These are phyloP conservation scores for Sciurus carolinensis DNA, from an alignment of 2,797 vertebrate species.

Conservation along the genomic window DNA sequence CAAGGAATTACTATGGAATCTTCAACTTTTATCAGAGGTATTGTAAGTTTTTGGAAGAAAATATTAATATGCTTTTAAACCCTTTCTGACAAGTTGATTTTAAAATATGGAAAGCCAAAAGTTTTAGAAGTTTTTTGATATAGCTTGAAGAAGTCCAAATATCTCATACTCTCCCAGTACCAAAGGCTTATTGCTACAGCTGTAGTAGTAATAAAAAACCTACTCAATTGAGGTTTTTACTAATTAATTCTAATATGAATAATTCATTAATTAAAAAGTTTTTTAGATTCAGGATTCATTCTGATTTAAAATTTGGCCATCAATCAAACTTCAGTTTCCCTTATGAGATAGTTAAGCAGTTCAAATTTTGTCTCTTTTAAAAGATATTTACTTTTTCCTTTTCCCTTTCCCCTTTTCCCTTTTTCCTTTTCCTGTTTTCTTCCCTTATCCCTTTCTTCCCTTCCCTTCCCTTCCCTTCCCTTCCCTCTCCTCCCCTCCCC, in stretches of 20 bases:
- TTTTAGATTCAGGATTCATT: not conserved
- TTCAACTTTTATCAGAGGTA: constrained; percentile 98
- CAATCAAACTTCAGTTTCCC: not conserved
- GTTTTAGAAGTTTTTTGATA: constrained; percentile 26
- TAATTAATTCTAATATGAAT: not conserved
- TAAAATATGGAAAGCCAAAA: not conserved
- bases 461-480: too few relatives aligned
- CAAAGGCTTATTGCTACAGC: not conserved
- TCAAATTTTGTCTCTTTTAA: not conserved
- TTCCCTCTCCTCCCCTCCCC: too few relatives aligned
- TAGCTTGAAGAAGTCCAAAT: not conserved
- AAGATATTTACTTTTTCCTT: too few relatives aligned
- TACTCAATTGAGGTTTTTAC: not conserved
- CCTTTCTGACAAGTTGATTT: not conserved
- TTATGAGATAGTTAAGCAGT: constrained; percentile 11
- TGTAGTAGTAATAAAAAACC: too few relatives aligned
- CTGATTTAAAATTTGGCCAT: constrained; percentile 25
- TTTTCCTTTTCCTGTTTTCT: too few relatives aligned
- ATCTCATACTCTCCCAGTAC: not conserved
- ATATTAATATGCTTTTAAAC: not conserved
- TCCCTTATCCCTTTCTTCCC: too few relatives aligned
- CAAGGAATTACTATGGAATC: constrained; percentile 98
- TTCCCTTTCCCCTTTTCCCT: too few relatives aligned
- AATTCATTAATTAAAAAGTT: not conserved
- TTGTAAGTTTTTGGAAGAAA: constrained; percentile 73